Percentiles rank a stretch among this genome's conserved stretches.
Conservation (phyloP, 1,140 invertebrate genomes). For the Procambarus virginalis region DNA sequence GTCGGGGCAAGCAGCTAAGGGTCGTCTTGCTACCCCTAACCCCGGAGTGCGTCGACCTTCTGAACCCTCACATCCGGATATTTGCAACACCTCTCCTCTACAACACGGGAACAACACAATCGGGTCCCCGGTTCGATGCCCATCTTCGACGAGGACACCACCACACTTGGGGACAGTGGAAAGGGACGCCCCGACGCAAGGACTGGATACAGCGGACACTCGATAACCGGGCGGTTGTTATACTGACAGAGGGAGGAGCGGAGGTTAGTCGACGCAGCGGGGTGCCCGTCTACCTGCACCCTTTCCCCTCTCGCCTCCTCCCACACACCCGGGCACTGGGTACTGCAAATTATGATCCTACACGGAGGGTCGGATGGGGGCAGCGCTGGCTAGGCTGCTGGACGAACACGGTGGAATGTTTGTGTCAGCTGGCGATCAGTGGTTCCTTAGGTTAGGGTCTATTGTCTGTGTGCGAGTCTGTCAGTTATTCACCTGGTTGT, state of each 20-base stretch:
- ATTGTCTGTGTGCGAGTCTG: background rate
- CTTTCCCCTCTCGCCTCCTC: background rate
- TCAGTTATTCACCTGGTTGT: background rate
- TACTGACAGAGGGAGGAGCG: slow-evolving; percentile 58
- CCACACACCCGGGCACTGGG: background rate
- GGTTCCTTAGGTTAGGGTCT: background rate
- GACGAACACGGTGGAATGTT: background rate
- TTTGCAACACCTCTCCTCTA: slow-evolving; percentile 40
- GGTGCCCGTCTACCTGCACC: slow-evolving; percentile 50
- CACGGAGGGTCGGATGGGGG: background rate
- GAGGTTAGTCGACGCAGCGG: slow-evolving; percentile 37
- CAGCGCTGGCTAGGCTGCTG: background rate
- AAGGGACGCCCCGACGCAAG: background rate
- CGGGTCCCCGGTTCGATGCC: background rate
- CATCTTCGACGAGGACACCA: background rate
- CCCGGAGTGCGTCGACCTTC: slow-evolving; percentile 20
- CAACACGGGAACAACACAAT: background rate
- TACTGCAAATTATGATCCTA: slow-evolving; percentile 8
- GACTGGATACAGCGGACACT: too few species aligned
- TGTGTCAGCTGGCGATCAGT: background rate
- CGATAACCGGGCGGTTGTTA: slow-evolving; percentile 45
- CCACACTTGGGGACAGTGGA: slow-evolving; percentile 27
- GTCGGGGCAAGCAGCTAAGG: slow-evolving; percentile 29
- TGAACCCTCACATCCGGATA: slow-evolving; percentile 18
- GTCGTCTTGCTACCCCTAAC: slow-evolving; percentile 12